Evolutionary conservation across 2,797 vertebrate genomes (phyloP), one percentile per base, ranked within the genome.

Genomic region (Halcyon chelicuti): DNA sequence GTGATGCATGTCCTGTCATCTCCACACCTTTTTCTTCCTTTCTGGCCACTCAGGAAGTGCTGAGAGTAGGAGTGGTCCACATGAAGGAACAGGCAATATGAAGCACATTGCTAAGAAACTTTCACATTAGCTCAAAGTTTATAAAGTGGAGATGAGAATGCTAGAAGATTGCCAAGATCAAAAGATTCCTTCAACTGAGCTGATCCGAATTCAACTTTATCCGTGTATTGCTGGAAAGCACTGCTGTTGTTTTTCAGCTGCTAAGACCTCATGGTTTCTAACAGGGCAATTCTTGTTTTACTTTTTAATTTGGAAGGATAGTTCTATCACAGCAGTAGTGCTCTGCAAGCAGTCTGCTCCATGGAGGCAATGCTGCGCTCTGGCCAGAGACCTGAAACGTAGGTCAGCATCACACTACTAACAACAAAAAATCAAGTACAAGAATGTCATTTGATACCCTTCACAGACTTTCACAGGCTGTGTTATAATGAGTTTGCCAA

Each of bases 1-100:
- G 2, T 44, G 33, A 7, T 35, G 2, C 4, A 0, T 89, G 33
- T 55, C 7, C 2, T 51, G 23, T 17, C 2, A 17, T 49, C 23
- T 37, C 37, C 86, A 63, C 62, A 7, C 13, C 58, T 52, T 87
- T 26, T 23, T 49, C 20, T 75, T 44, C 6, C 7, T 63, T 86
- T 86, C 52, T 86, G 61, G 26, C 73, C 44, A 31, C 28, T 2
- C n/a, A 52, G 61, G 57, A 61, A 23, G 28, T 39, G 23, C 39
- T 67, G 23, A 47, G 62, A 47, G 28, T 19, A 54, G 39, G 51
- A 65, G 4, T 3, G 0, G 26, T 58, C 57, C 39, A 8, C 21
- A 3, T 12, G 33, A 71, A 75, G 33, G 23, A 84, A 19, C 31
- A 37, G 10, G 33, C 49, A 75, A 9, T 52, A 55, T 1, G 0